Base-by-base conservation (phyloP, 2,888 invertebrate genomes). In the Stenolophus ochropezus region DNA sequence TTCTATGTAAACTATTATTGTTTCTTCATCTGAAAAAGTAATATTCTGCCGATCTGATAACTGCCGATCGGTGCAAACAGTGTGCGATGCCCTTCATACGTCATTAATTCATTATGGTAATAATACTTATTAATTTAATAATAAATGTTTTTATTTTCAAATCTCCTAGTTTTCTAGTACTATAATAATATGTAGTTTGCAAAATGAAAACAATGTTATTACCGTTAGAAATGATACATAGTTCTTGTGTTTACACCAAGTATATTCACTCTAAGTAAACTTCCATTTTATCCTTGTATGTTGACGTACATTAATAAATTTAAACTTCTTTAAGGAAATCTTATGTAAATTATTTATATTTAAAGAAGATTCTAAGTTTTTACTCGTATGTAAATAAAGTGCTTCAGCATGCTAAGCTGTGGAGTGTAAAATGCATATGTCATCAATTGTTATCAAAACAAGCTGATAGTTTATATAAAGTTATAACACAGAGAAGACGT, bases 371-470 rank as follows among this genome's bases (percentile, higher is more conserved):
- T 56, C 18, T 18, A 58, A 61, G 6, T 25, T 61, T 61, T 61
- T 56, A 56, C 56, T 56, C 20, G 21, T 18, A 1, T 25, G 25
- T 14, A 61, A 61, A 23, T 61, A 61, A 4, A 25, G 23, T 61
- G 21, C 21, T 20, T 42, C 33, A 42, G 33, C 11, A 42, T 42
- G 33, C 33, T 42, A 11, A 42, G 33, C 33, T 42, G 11, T 2
- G 8, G 33, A 61, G 16, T 25, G 25, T 25, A 61, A 61, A 27
- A 61, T 33, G 33, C 65, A 69, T 61, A 61, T 69, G 65, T 69
- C 65, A 69, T 69, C 27, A 69, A 33, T 69, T 69, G 20, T 69
- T 69, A 69, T 69, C 65, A 33, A 33, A 69, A 69, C 65, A 69
- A 69, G 27, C 11, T 69, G 14, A 27, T 33, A 69, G 65, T 69